phyloP scores from a whole-genome alignment of 1,140 invertebrate species.

The Venturia canescens region DNA sequence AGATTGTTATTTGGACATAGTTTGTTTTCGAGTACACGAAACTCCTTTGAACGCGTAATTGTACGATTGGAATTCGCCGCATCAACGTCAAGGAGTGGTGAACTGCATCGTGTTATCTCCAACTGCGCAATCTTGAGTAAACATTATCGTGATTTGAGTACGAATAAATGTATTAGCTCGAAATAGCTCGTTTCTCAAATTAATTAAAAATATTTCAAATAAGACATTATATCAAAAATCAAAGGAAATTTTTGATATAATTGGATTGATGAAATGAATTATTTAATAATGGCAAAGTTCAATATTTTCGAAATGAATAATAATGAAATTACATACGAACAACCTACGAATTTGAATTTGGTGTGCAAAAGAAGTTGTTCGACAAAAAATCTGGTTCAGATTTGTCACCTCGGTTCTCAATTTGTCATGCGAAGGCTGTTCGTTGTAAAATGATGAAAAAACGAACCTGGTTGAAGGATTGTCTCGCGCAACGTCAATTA shows the following conservation, averaged over 20 bases:
- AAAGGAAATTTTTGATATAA: too few relatives aligned
- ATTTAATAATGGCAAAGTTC: background rate
- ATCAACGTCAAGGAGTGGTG: background rate
- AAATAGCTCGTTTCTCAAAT: background rate
- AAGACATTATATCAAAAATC: too few relatives aligned
- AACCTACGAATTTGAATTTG: too few relatives aligned
- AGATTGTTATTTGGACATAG: background rate
- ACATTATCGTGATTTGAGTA: background rate
- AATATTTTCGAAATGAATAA: background rate
- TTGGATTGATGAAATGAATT: background rate
- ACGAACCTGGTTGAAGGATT: background rate
- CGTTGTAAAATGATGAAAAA: background rate
- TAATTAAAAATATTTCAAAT: too few relatives aligned
- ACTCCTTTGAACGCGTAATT: conserved; percentile 18
- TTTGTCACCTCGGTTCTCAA: too few relatives aligned
- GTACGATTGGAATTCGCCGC: background rate
- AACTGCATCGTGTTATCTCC: conserved; percentile 17
- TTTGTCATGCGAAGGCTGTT: background rate
- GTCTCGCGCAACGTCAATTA: conserved; percentile 7
- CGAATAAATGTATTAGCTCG: conserved; percentile 1
- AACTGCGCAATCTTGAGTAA: background rate
- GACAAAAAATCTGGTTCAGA: background rate
- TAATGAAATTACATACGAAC: background rate
- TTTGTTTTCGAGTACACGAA: background rate
- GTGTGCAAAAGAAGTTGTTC: background rate